Evolutionary conservation across 2,888 invertebrate species (phyloP), one percentile per base, ranked within the genome.

Genomic region (Agriotes lineatus): DNA sequence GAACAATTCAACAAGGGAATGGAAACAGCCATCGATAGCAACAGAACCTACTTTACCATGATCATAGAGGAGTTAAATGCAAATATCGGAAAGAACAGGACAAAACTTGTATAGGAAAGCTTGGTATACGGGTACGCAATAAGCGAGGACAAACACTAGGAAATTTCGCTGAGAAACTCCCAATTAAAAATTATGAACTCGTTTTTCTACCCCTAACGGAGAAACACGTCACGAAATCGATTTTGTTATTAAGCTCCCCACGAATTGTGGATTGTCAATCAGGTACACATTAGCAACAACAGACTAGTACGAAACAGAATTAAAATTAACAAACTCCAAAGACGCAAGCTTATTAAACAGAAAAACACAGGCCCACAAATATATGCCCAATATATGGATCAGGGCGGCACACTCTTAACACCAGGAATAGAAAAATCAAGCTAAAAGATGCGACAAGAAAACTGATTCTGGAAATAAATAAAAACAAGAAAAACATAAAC

Each of bases 131-230:
- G 2, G 16, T 18, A 45, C 16, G 18, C 18, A 45, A 18, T 4
- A 9, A 30, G 4, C 30, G 30, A 30, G 30, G 37, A n/a, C 37
- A 37, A 37, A 48, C 20, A 48, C 12, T 48, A 7, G n/a, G 19
- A 4, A 48, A 48, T 22, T 48, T 48, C n/a, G 20, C 48, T 4
- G 22, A 20, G 22, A 48, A 20, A 18, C 19, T 9, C 9, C 22
- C 48, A 48, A 10, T 6, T 48, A 48, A 48, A 22, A 12, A 22
- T 48, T 20, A 48, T 48, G 48, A 48, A 48, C 48, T 16, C 48
- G 6, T 48, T 48, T 22, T 48, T 48, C 12, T 10, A 22, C 12
- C 19, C 20, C 48, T 5, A 48, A 48, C 12, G 19, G 20, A 48
- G 22, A 22, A 22, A 22, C 48, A 22, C 20, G 20, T 16, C 19